phyloP scores from a whole-genome alignment of 2,797 vertebrate genomes.

The Clarias pachynema region DNA sequence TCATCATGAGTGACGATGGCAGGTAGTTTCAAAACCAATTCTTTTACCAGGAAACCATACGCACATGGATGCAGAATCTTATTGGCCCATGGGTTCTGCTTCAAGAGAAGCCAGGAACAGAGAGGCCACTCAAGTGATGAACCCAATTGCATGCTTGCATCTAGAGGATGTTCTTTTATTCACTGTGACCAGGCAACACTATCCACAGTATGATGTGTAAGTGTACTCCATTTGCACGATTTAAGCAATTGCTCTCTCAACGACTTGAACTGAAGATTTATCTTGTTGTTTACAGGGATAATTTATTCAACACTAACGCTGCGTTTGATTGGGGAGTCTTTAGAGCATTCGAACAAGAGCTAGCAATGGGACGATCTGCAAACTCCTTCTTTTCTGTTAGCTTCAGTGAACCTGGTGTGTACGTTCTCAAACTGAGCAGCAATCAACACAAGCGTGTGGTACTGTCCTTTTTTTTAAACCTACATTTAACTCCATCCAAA shows the following conservation, averaged over 20 bases:
- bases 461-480: background rate
- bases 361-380: slow-evolving; percentile 63
- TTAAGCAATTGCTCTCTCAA: background rate
- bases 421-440: slow-evolving; percentile 81
- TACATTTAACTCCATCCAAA: background rate
- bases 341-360: slow-evolving; percentile 76
- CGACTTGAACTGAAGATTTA: background rate
- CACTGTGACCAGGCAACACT: slow-evolving; percentile 75
- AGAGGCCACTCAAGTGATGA: slow-evolving; percentile 74
- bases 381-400: slow-evolving; percentile 76
- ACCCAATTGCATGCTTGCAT: slow-evolving; percentile 82
- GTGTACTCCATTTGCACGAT: slow-evolving; percentile 52
- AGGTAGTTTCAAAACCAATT: slow-evolving; percentile 15
- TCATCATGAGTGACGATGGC: slow-evolving; percentile 8
- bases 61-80: slow-evolving; percentile 36
- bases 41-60: slow-evolving; percentile 47
- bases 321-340: slow-evolving; percentile 89
- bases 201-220: slow-evolving; percentile 87
- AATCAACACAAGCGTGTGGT: slow-evolving; percentile 84
- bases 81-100: slow-evolving; percentile 35
- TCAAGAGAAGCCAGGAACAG: slow-evolving; percentile 21
- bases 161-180: slow-evolving; percentile 76
- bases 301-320: slow-evolving; percentile 84
- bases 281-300: slow-evolving; percentile 72
- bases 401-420: slow-evolving; percentile 82